Evolutionary conservation across 2,113 vertebrate genomes (phyloP).

Genomic region (Microcebus lehilahytsara): DNA sequence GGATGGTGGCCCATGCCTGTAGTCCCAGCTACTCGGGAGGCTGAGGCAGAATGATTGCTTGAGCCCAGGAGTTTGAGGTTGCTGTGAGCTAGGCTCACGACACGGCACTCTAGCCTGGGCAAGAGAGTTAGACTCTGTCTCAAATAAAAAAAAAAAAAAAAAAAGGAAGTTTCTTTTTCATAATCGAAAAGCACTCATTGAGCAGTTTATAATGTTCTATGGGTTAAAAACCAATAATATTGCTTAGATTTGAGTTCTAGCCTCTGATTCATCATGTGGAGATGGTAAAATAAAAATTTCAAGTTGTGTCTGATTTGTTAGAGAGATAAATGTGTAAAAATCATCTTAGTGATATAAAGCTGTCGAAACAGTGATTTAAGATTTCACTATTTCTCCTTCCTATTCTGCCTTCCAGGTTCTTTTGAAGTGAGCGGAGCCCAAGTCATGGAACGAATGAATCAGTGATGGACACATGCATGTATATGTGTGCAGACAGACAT

Average conservation of each 20-base stretch:
- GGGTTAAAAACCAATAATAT: neutral
- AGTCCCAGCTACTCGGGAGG: too few relatives aligned
- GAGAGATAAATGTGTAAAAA: neutral
- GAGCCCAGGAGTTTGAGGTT: too few relatives aligned
- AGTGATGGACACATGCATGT: neutral
- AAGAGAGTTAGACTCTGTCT: too few relatives aligned
- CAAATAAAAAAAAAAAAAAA: too few relatives aligned
- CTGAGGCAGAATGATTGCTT: too few relatives aligned
- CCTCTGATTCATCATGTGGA: neutral
- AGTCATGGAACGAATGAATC: neutral
- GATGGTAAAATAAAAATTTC: neutral
- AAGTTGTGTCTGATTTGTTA: neutral
- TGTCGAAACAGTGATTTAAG: neutral
- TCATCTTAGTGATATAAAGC: neutral
- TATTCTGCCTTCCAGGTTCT: neutral
- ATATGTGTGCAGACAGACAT: neutral
- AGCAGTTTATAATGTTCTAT: neutral
- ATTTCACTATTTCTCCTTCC: neutral
- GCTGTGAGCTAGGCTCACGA: too few relatives aligned
- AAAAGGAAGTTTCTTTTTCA: neutral
- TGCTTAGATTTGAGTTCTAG: neutral
- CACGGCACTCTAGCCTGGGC: too few relatives aligned
- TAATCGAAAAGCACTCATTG: neutral
- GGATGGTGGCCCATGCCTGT: too few relatives aligned
- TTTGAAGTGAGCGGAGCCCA: neutral